Conservation (phyloP, 2,888 invertebrate species). For the Vannuccia rotundouncinata region DNA sequence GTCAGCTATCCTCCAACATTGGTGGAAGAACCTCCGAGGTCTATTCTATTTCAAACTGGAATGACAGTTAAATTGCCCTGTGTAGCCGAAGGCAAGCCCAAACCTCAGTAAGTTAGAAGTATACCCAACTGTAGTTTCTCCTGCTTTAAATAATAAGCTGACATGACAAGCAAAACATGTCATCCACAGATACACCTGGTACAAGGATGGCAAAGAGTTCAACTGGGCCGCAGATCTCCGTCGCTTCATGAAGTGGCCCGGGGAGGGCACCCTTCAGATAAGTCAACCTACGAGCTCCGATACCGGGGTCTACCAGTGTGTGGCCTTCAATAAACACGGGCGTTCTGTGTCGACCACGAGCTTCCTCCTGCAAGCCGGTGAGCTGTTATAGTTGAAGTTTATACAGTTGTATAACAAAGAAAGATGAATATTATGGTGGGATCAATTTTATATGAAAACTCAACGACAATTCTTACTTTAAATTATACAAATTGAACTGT, state of each 20-base stretch:
- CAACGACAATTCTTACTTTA: too few species aligned
- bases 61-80: constrained; percentile 5
- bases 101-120: constrained; percentile 21
- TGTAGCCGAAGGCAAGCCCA: constrained; percentile 24
- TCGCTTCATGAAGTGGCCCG: constrained; percentile 50
- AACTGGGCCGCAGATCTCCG: constrained; percentile 74
- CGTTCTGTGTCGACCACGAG: constrained; percentile 86
- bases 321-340: constrained; percentile 86
- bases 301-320: constrained; percentile 88
- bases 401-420: too few species aligned
- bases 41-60: constrained; percentile 14
- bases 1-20: constrained; percentile 30
- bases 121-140: not conserved
- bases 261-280: constrained; percentile 84
- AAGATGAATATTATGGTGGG: too few species aligned
- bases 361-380: constrained; percentile 72
- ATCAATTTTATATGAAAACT: too few species aligned
- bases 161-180: not conserved
- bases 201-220: constrained; percentile 90
- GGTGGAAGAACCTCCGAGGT: constrained; percentile 11
- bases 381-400: too few species aligned
- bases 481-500: too few species aligned
- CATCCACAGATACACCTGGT: constrained; percentile 62
- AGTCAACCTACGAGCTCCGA: constrained; percentile 80
- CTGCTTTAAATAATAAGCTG: not conserved